Evolutionary conservation across 1,140 invertebrate genomes (phyloP).

Genomic region (Cotesia chilonis): DNA sequence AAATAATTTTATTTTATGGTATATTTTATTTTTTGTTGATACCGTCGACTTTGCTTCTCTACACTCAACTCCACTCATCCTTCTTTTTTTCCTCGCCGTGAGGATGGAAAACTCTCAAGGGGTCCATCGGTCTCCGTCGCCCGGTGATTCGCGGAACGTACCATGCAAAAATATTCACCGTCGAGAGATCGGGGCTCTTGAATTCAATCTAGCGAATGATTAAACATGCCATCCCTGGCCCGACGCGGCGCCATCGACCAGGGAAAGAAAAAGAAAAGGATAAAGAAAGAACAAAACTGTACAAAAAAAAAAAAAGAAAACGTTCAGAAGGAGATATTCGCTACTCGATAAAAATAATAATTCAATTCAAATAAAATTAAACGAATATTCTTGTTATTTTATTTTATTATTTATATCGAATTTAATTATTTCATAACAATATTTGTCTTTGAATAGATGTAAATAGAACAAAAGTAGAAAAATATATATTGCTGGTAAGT

Average conservation of each 20-base stretch:
- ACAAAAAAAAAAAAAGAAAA: too few relatives aligned
- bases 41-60: slow-evolving; percentile 13
- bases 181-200: slow-evolving; percentile 45
- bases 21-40: slow-evolving; percentile 15
- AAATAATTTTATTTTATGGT: slow-evolving; percentile 8
- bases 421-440: too few relatives aligned
- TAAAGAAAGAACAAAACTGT: neutral
- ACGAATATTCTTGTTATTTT: neutral
- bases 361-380: neutral
- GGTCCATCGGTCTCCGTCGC: slow-evolving; percentile 40
- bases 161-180: slow-evolving; percentile 55
- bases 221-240: slow-evolving; percentile 52
- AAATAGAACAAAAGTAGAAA: neutral
- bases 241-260: slow-evolving; percentile 32
- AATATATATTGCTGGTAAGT: neutral
- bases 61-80: neutral
- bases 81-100: slow-evolving; percentile 19
- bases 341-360: slow-evolving; percentile 5
- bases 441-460: neutral
- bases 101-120: slow-evolving; percentile 38
- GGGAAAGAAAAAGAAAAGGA: slow-evolving; percentile 20
- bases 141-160: slow-evolving; percentile 44
- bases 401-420: neutral
- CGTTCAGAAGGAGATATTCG: too few relatives aligned
- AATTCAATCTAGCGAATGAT: slow-evolving; percentile 58